Percentiles rank a stretch among this genome's conserved stretches.
Conservation (phyloP, 2,113 vertebrate species). For the Sphyrna mokarran region DNA sequence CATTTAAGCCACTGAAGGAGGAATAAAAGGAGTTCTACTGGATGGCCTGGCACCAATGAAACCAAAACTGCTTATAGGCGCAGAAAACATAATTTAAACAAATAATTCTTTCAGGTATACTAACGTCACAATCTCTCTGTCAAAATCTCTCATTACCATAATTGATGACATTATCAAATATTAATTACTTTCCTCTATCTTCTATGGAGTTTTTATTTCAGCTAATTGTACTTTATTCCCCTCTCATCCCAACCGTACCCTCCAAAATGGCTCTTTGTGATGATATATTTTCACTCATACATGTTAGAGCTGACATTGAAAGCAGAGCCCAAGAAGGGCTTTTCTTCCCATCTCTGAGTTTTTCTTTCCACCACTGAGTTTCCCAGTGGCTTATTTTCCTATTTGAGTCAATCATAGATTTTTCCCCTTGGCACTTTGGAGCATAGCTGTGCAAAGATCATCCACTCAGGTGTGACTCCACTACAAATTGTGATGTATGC, state of each 20-base stretch:
- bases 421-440: background rate
- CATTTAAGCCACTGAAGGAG: too few species aligned
- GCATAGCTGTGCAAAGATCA: background rate
- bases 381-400: background rate
- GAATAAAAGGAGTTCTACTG: too few species aligned
- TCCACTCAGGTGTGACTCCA: background rate
- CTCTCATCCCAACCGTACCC: too few species aligned
- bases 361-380: background rate
- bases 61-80: too few species aligned
- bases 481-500: background rate
- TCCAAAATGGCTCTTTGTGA: background rate
- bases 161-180: background rate
- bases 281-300: background rate
- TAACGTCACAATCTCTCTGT: too few species aligned
- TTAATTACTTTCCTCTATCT: background rate
- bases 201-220: background rate
- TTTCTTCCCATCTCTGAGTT: background rate
- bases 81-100: too few species aligned
- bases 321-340: background rate
- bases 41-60: too few species aligned
- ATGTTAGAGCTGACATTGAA: background rate
- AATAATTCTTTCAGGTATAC: too few species aligned
- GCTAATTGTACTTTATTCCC: background rate
- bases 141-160: too few species aligned
- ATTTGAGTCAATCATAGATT: background rate